Percentiles rank a stretch among this genome's conserved stretches.
These are phyloP conservation scores for Acleris holmiana DNA, from an alignment of 2,888 invertebrate genomes.

Conservation along the genomic window DNA sequence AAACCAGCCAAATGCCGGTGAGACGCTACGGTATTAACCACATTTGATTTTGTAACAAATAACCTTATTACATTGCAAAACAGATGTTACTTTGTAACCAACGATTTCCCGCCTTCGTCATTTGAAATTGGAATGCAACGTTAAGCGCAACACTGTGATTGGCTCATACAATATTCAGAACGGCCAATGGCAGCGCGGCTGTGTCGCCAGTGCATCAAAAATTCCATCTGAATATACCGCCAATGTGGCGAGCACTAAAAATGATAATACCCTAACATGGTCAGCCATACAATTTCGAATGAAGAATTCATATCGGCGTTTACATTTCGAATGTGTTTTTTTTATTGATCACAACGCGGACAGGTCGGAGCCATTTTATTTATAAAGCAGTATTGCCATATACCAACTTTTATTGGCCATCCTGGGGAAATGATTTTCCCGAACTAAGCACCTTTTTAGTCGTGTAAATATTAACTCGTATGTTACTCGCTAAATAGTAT, in stretches of 20 bases:
- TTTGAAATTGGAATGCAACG: conserved; percentile 83
- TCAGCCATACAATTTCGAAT: conserved; percentile 81
- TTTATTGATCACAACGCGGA: conserved; percentile 76
- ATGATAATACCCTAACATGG: conserved; percentile 84
- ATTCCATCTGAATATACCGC: conserved; percentile 83
- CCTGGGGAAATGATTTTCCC: conserved; percentile 49
- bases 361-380: conserved; percentile 72
- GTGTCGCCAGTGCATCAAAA: conserved; percentile 85
- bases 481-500: not conserved
- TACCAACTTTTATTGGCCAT: conserved; percentile 50
- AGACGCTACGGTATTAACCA: conserved; percentile 29
- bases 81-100: conserved; percentile 64
- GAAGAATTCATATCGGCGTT: conserved; percentile 81
- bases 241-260: conserved; percentile 84
- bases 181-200: conserved; percentile 79
- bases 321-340: conserved; percentile 78
- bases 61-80: conserved; percentile 70
- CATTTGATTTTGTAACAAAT: conserved; percentile 67
- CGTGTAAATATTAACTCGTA: conserved; percentile 6
- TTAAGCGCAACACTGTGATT: conserved; percentile 80
- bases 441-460: conserved; percentile 9
- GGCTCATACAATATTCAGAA: conserved; percentile 84
- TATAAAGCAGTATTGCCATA: conserved; percentile 60
- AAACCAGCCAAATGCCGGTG: conserved; percentile 32
- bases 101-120: conserved; percentile 77